phyloP scores from a whole-genome alignment of 2,888 invertebrate species.

The Tribolium freemani region DNA sequence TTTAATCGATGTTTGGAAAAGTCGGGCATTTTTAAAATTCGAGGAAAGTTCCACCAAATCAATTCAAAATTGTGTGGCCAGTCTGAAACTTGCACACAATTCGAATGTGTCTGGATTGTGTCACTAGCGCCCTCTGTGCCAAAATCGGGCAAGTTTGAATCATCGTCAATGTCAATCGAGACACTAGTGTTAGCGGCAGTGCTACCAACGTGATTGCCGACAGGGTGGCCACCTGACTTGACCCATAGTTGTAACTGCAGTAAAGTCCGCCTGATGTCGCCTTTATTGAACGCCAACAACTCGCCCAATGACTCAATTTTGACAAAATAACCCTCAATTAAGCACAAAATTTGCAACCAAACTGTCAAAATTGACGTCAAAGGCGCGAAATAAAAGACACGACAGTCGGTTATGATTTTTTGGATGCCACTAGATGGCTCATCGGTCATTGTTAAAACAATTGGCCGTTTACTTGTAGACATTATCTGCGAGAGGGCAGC shows the following conservation, averaged over 20 bases:
- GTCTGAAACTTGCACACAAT: conserved; percentile 45
- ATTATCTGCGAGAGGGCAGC: conserved; percentile 84
- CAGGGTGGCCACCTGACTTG: conserved; percentile 58
- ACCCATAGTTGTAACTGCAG: conserved; percentile 82
- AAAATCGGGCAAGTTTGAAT: conserved; percentile 20
- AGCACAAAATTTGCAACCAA: conserved; percentile 79
- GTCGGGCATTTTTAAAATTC: conserved; percentile 46
- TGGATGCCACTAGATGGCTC: conserved; percentile 75
- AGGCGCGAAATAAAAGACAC: conserved; percentile 69
- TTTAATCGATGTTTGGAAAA: conserved; percentile 36
- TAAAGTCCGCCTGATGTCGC: conserved; percentile 81
- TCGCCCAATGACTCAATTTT: conserved; percentile 70
- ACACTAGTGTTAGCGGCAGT: too few relatives aligned
- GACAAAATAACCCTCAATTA: conserved; percentile 75
- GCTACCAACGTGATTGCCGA: background rate
- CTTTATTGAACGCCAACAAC: conserved; percentile 74
- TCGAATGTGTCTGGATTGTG: conserved; percentile 46
- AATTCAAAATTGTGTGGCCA: conserved; percentile 36
- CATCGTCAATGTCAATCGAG: conserved; percentile 14
- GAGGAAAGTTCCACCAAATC: conserved; percentile 64
- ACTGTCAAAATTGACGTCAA: conserved; percentile 70
- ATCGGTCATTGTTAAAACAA: conserved; percentile 84
- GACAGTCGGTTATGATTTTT: conserved; percentile 71
- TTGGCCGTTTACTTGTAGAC: conserved; percentile 87
- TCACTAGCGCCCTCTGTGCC: background rate